Percentiles rank a stretch among this genome's conserved stretches.
phyloP scores from a whole-genome alignment of 92 coral and sea anemone species.

The Phymanthus crucifer region DNA sequence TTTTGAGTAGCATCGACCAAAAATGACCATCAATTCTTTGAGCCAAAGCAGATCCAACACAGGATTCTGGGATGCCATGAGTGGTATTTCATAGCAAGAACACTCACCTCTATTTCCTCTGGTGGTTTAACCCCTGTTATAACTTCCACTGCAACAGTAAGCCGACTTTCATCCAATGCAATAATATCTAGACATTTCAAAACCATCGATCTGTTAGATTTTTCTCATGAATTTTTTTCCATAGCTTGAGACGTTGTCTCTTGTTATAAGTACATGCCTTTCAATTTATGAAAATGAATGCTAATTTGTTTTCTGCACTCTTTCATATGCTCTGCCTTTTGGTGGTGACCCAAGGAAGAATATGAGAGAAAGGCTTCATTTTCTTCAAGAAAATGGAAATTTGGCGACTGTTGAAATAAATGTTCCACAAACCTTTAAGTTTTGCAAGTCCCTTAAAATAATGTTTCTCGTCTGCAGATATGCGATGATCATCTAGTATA shows the following conservation, averaged over 20 bases:
- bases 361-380: conserved; percentile 66
- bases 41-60: no score
- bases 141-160: conserved; percentile 50
- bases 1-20: no score
- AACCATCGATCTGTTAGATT: not conserved
- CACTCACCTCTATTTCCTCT: conserved; percentile 76
- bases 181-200: conserved; percentile 55
- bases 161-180: conserved; percentile 69
- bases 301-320: not conserved
- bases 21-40: no score
- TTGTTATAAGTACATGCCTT: no score
- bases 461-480: conserved; percentile 96
- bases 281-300: no score
- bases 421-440: conserved; percentile 64
- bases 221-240: not conserved
- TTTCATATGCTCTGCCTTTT: no score
- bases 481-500: conserved; percentile 82
- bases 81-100: not conserved
- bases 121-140: conserved; percentile 79
- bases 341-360: not conserved
- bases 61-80: no score
- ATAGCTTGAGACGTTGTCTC: not conserved
- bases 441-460: conserved; percentile 88
- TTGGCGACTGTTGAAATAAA: not conserved
- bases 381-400: conserved; percentile 59